Conservation (phyloP, 2,888 invertebrate genomes). For the Epinotia ramella region DNA sequence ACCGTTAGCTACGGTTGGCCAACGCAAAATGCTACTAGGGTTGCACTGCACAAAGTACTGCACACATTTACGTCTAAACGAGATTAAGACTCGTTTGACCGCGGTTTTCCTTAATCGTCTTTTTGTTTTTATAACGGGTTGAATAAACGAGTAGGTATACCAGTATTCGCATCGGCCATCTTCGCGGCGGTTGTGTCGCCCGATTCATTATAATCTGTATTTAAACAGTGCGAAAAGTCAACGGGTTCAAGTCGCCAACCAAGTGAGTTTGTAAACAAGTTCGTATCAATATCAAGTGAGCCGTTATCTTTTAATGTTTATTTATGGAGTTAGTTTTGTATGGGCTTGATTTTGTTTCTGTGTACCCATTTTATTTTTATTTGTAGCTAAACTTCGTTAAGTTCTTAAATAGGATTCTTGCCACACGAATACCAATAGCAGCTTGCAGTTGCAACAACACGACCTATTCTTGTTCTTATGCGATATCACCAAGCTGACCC, state of each 20-base stretch:
- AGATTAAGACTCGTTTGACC: slow-evolving; percentile 15
- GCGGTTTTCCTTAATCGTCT: slow-evolving; percentile 31
- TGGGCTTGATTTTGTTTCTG: not conserved
- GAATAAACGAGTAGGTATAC: slow-evolving; percentile 36
- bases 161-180: slow-evolving; percentile 24
- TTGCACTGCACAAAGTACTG: slow-evolving; percentile 8
- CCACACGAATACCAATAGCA: too few species aligned
- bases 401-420: too few species aligned
- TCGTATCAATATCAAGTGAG: not conserved
- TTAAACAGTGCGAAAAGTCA: slow-evolving; percentile 3
- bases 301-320: slow-evolving; percentile 13
- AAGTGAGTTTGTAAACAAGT: slow-evolving; percentile 28
- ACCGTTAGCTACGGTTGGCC: too few species aligned
- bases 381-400: not conserved
- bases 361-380: not conserved
- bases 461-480: not conserved
- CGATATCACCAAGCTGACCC: not conserved
- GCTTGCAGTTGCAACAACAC: too few species aligned
- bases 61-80: slow-evolving; percentile 5
- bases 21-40: too few species aligned
- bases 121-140: slow-evolving; percentile 38
- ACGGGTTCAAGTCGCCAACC: not conserved
- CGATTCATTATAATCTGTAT: slow-evolving; percentile 9
- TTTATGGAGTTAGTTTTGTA: not conserved
- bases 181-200: slow-evolving; percentile 25